A percentile compares a stretch with the other conserved stretches of the same genome.
Evolutionary conservation across 2,113 vertebrate species (phyloP).

Genomic region (Nymphicus hollandicus): DNA sequence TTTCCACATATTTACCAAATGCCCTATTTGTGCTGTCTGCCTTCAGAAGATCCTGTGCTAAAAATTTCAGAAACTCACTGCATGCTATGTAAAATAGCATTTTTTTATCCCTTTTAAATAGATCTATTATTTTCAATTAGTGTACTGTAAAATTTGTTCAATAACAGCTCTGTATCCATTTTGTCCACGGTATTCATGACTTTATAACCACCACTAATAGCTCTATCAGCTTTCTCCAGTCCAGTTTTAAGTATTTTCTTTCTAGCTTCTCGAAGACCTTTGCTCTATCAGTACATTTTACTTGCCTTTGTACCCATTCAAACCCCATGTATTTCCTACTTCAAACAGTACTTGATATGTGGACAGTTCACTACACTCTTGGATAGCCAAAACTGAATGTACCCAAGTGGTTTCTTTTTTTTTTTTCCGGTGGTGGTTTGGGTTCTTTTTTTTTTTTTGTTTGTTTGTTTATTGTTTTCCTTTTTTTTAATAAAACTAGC

Average conservation of each 20-base stretch:
- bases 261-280: neutral
- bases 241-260: neutral
- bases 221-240: neutral
- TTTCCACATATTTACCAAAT: neutral
- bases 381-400: neutral
- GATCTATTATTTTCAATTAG: neutral
- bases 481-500: neutral
- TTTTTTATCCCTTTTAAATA: neutral
- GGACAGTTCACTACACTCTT: neutral
- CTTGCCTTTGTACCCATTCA: neutral
- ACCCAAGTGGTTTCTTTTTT: neutral
- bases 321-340: neutral
- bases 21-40: neutral
- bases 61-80: neutral
- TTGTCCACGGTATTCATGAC: neutral
- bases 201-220: neutral
- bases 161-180: neutral
- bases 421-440: neutral
- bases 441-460: accelerated
- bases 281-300: neutral
- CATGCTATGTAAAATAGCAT: neutral
- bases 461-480: too few species aligned
- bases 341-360: neutral
- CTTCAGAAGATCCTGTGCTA: neutral
- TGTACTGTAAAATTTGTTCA: neutral